Base-by-base conservation (phyloP, 2,888 invertebrate genomes). In the Diaperis boleti region DNA sequence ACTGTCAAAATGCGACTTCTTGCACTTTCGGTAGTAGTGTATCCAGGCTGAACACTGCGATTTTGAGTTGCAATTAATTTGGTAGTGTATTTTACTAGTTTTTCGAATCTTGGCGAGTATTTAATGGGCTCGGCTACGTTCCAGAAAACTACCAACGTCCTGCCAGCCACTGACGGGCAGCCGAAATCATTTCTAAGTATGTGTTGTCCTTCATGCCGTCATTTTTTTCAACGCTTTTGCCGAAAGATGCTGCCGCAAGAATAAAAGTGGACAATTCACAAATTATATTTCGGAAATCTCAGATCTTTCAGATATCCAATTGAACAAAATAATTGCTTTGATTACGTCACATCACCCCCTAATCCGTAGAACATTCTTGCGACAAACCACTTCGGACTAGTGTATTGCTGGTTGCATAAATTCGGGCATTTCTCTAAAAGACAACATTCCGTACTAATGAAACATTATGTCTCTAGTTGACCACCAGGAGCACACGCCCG, bases 41-140 rank as follows among this genome's bases (percentile, higher is more conserved):
- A 33, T 33, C 11, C 33, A 33, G 5, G 33, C 13, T 11, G 33
- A 11, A n/a, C n/a, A 6, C 11, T 11, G 20, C 15, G 13, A 31
- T 31, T 18, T 20, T 42, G 18, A 10, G 8, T 22, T 49, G 57
- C 56, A 33, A 47, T 26, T 61, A 62, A 64, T 62, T 59, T 59
- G 59, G 31, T 62, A 63, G 50, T 60, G 18, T 60, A 57, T 60
- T 65, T 66, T 59, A 22, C 47, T 69, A 72, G 71, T 69, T 65
- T 69, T 68, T 68, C 72, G 68, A 69, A 65, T 67, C 45, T 70
- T 70, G 76, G 73, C 76, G 74, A 73, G 67, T 75, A 72, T 78
- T 78, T 79, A 74, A 77, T 76, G 76, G 76, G 68, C 76, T 74
- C 76, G 75, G 78, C 73, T 79, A 77, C 78, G 76, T 81, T 81